Percentiles rank a stretch among this genome's conserved stretches.
Conservation (phyloP, 2,113 vertebrate species). For the Erythrolamprus reginae region DNA sequence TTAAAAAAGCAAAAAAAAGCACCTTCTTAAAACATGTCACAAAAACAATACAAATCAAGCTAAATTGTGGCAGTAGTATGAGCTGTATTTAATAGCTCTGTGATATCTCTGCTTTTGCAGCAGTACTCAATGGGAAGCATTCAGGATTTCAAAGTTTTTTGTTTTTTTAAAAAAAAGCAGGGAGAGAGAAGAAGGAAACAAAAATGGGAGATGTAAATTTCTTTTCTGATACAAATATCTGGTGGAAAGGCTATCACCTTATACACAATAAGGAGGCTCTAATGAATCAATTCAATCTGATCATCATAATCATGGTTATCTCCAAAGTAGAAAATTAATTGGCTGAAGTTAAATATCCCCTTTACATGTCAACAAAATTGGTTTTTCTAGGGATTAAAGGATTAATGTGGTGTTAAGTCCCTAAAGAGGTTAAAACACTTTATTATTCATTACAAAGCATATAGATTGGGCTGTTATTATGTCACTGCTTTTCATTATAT, state of each 20-base stretch:
- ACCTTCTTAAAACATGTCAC: constrained; percentile 18
- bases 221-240: constrained; percentile 40
- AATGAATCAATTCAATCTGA: constrained; percentile 89
- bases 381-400: constrained; percentile 95
- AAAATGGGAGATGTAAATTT: constrained; percentile 38
- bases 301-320: constrained; percentile 85
- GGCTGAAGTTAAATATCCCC: constrained; percentile 84
- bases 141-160: constrained; percentile 1
- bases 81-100: constrained; percentile 19
- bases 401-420: constrained; percentile 91
- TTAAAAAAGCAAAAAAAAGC: neutral
- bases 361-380: constrained; percentile 87
- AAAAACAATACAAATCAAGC: constrained; percentile 37
- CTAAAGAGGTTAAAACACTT: constrained; percentile 92
- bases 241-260: constrained; percentile 55
- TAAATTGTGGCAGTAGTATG: constrained; percentile 10
- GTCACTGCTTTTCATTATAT: constrained; percentile 53
- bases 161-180: constrained; percentile 9
- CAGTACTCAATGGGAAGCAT: constrained; percentile 18
- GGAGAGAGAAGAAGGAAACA: constrained; percentile 17
- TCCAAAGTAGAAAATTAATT: constrained; percentile 92
- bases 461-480: constrained; percentile 72
- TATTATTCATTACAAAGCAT: constrained; percentile 93
- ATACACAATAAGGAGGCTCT: constrained; percentile 73
- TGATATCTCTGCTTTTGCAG: constrained; percentile 35